Evolutionary conservation across 2,113 vertebrate species (phyloP), one percentile per base, ranked within the genome.

Genomic region (Heloderma charlesbogerti): DNA sequence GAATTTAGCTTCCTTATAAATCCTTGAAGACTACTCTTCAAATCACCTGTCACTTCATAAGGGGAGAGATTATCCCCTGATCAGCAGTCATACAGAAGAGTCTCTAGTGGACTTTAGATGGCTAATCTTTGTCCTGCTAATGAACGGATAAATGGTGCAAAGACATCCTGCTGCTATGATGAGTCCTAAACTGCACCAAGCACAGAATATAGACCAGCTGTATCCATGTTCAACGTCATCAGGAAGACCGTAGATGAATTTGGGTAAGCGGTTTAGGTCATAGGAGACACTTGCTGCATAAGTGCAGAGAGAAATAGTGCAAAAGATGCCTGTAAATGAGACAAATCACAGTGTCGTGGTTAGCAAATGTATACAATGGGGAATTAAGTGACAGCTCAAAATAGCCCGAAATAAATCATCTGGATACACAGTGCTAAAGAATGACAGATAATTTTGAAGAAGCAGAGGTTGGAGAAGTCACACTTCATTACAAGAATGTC

Each of bases 231-330:
- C 98, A 96, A 98, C 98, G 0, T 98, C 98, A 0, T 92, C 90
- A 0, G 98, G 98, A 85, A 99, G 97, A 16, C 98, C 98, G 5
- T 98, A 98, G 96, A 98, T 97, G 25, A 98, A 98, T 57, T 97
- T 98, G 0, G 98, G 98, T 86, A 97, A 97, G 48, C 98, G 97
- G 89, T 98, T 98, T 86, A 98, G 96, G 92, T 99, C 98, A 9
- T 98, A 98, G 89, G 97, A 98, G 93, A 98, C 91, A 20, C 98
- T 99, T 95, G 98, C 98, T 6, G 98, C 97, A 1, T 98, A 98
- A 8, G 98, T 98, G 88, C 98, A 98, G 92, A 98, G 96, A 69
- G 98, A 98, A 93, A 98, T 97, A 94, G 98, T 98, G 96, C 98
- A 98, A 96, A 99, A 98, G 92, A 98, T 98, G 71, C 98, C 98